phyloP scores from a whole-genome alignment of 1,140 invertebrate genomes.

The Leptinotarsa texana region DNA sequence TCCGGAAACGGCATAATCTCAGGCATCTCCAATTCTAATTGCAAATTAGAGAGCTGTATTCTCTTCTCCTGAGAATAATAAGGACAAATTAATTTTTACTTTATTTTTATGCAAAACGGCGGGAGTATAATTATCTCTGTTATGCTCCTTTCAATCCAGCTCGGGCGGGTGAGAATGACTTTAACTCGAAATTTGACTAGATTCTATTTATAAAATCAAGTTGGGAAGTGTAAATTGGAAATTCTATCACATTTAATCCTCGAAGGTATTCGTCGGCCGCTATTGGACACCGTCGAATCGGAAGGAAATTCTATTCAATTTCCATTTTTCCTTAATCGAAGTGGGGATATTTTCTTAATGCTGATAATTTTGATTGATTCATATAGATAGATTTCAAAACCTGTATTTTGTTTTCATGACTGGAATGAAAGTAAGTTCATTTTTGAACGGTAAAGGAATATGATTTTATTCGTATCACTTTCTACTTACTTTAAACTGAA shows the following conservation, averaged over 20 bases:
- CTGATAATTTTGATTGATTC: no score
- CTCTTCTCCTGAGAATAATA: constrained; percentile 9
- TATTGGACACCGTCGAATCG: not conserved
- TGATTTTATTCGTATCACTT: no score
- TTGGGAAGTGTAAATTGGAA: not conserved
- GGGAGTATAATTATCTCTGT: constrained; percentile 9
- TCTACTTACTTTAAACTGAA: no score
- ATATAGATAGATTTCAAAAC: no score
- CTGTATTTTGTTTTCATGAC: no score
- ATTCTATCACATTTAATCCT: not conserved
- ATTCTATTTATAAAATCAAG: not conserved
- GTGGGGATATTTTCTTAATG: not conserved
- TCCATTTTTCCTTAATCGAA: not conserved
- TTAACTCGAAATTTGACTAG: not conserved
- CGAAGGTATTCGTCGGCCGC: not conserved
- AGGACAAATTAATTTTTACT: constrained; percentile 22
- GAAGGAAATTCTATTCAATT: not conserved
- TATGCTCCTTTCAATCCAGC: not conserved
- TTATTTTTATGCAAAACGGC: constrained; percentile 7
- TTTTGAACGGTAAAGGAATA: no score
- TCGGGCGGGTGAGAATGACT: not conserved
- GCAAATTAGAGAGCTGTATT: constrained; percentile 1
- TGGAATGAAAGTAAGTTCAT: no score
- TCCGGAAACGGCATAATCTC: constrained; percentile 4
- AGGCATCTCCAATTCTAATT: constrained; percentile 9